These are phyloP conservation scores for Popillia japonica DNA, from an alignment of 1,140 invertebrate genomes.

Conservation along the genomic window DNA sequence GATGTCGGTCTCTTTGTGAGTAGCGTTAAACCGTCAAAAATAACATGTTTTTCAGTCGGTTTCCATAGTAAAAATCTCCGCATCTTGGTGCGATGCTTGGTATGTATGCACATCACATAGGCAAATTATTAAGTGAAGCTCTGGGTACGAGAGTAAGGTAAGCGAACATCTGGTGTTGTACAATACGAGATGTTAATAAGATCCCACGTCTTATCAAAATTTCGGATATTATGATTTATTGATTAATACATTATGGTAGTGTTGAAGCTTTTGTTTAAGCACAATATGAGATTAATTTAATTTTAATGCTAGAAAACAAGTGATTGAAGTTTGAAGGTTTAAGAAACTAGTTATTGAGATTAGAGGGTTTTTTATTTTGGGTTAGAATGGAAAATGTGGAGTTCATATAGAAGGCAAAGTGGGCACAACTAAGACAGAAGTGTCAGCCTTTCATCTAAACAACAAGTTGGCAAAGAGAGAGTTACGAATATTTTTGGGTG, in stretches of 20 bases:
- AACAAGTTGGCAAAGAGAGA: too few species aligned
- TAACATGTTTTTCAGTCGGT: slow-evolving; percentile 36
- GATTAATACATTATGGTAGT: not conserved
- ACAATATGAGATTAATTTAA: not conserved
- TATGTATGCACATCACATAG: slow-evolving; percentile 37
- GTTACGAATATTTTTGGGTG: too few species aligned
- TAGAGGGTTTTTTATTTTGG: too few species aligned
- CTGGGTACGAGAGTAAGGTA: not conserved
- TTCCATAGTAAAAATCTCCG: slow-evolving; percentile 13
- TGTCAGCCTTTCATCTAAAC: too few species aligned
- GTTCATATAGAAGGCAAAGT: too few species aligned
- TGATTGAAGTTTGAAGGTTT: not conserved
- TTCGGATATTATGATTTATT: too few species aligned
- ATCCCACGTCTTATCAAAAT: not conserved
- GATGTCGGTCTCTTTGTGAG: not conserved
- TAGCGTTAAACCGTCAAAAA: slow-evolving; percentile 38
- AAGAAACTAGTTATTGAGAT: not conserved
- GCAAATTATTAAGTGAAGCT: slow-evolving; percentile 40
- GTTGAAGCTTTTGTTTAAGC: not conserved
- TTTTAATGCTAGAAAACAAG: not conserved
- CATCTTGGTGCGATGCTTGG: not conserved
- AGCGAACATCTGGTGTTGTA: slow-evolving; percentile 17
- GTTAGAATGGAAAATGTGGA: not conserved
- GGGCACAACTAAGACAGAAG: too few species aligned
- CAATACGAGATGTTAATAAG: not conserved